phyloP scores from a whole-genome alignment of 2,113 vertebrate genomes.

The Tyto alba region DNA sequence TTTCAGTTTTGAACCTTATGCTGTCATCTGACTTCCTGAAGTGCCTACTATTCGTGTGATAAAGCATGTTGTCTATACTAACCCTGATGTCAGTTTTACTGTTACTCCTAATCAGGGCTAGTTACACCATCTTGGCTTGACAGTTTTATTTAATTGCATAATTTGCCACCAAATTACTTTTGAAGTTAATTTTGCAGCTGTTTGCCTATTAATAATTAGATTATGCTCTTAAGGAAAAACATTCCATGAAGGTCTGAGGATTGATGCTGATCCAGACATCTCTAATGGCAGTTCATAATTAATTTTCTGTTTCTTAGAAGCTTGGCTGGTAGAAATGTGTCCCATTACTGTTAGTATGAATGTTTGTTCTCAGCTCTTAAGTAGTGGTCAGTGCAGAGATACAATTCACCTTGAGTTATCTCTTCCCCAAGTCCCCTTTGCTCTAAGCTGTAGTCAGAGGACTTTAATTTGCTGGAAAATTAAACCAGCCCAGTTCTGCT shows the following conservation, averaged over 20 bases:
- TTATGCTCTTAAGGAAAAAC: not conserved
- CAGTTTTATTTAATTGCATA: not conserved
- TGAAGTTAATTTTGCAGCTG: not conserved
- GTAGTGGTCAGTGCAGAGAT: not conserved
- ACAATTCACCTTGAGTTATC: not conserved
- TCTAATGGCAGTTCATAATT: not conserved
- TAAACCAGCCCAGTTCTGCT: not conserved
- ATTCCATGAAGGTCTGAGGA: not conserved
- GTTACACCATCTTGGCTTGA: not conserved
- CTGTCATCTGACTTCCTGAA: not conserved
- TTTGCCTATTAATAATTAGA: not conserved
- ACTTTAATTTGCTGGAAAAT: not conserved
- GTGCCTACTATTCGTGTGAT: not conserved
- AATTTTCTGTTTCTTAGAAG: not conserved
- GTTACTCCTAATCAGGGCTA: not conserved
- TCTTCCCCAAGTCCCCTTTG: not conserved
- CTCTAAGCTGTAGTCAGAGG: not conserved
- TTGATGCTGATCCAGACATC: not conserved
- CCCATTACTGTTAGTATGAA: not conserved
- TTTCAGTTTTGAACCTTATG: not conserved
- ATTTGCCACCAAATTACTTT: not conserved
- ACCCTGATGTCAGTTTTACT: not conserved
- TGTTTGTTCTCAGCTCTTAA: not conserved
- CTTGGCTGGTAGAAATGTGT: not conserved
- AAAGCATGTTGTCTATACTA: not conserved